Conservation (phyloP, 1,140 invertebrate species). For the Thalassaphorura encarpata region DNA sequence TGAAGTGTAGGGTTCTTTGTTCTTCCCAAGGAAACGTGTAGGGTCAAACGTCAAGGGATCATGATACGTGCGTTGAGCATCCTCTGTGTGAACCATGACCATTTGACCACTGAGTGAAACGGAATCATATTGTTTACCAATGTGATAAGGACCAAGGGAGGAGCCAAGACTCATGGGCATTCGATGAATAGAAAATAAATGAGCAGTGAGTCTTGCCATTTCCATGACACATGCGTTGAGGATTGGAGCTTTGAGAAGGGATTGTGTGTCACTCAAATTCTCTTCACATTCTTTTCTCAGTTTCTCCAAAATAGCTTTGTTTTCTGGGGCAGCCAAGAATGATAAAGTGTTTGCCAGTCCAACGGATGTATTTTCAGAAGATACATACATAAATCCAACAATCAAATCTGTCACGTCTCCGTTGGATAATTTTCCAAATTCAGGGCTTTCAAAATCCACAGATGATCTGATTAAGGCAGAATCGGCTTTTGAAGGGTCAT, state of each 20-base stretch:
- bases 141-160: background rate
- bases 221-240: conserved; percentile 13
- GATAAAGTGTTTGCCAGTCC: conserved; percentile 5
- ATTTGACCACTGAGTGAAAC: background rate
- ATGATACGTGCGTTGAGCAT: background rate
- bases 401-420: background rate
- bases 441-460: background rate
- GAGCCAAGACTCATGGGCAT: background rate
- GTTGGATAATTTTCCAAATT: background rate
- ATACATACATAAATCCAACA: conserved; percentile 4
- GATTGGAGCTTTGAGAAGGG: background rate
- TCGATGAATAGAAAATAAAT: conserved; percentile 11
- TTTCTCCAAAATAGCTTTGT: background rate
- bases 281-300: background rate
- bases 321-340: background rate
- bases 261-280: background rate
- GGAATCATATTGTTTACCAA: conserved; percentile 5
- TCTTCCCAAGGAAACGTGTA: background rate
- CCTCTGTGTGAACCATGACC: background rate
- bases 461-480: conserved; percentile 2
- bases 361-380: conserved; percentile 7
- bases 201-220: background rate
- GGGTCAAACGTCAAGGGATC: conserved; percentile 2
- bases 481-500: conserved; percentile 3
- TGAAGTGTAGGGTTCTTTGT: background rate